Base-by-base conservation (phyloP, 2,888 invertebrate species). In the Heliconius aoede region DNA sequence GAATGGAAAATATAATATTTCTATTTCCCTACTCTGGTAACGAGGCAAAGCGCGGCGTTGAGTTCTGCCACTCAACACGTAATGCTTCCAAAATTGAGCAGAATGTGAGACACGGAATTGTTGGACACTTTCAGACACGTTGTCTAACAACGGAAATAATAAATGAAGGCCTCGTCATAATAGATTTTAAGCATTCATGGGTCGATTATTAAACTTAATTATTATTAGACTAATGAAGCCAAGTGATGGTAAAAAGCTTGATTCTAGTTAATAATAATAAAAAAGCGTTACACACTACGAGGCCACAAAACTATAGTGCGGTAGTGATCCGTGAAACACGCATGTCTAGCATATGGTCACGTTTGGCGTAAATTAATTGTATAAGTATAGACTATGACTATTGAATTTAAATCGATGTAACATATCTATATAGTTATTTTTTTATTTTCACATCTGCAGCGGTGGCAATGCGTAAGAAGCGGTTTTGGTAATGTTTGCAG, bases 241-340 rank as follows among this genome's bases (percentile, higher is more conserved):
- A 60, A 65, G 24, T 40, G 9, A 40, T 65, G n/a, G n/a, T n/a
- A n/a, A n/a, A n/a, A n/a, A 32, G 3, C 11, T 24, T 65, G 24
- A 65, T 65, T 40, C 36, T 24, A 40, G 30, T 7, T 55, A 55
- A 51, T n/a, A 69, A 28, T 30, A 46, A 24, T 69, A 46, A 55
- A 55, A 69, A 69, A 69, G 7, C 55, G 55, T 69, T 55, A 55
- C 55, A 69, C 46, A 55, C 32, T 69, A 55, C 69, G 55, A 69
- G 30, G 15, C 69, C 30, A 69, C 69, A 69, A 69, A 68, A 68
- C 55, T 69, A 55, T 32, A n/a, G 51, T 13, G 68, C 1, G 51
- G 51, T 32, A 55, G 55, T 69, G 69, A 69, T 55, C 69, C 69
- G 30, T 55, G 55, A 69, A 51, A 69, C 69, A 69, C 51, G 69